Percentiles rank a stretch among this genome's conserved stretches.
Conservation (phyloP, 2,888 invertebrate species). For the Pseudococcus jackbeardsleyi region DNA sequence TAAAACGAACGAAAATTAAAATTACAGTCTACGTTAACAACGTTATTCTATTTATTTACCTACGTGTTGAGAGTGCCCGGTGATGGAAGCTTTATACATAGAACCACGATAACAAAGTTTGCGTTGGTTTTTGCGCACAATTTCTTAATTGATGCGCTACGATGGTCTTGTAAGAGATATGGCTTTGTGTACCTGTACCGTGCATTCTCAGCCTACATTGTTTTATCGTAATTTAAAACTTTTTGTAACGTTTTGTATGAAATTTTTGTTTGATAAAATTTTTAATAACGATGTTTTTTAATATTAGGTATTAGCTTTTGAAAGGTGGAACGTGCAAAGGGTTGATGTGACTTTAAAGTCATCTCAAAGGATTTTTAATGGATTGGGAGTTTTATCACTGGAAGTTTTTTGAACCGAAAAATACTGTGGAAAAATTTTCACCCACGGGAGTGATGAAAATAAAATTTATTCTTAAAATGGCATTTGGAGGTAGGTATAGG, state of each 20-base stretch:
- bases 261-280: too few species aligned
- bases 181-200: neutral
- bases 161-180: neutral
- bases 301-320: too few species aligned
- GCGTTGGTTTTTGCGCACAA: neutral
- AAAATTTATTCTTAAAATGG: too few species aligned
- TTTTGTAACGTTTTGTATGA: neutral
- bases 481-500: too few species aligned
- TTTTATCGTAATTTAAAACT: neutral
- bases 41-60: neutral
- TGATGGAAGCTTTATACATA: neutral
- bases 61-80: neutral
- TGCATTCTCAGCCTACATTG: neutral
- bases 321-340: too few species aligned
- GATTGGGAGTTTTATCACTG: too few species aligned
- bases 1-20: neutral
- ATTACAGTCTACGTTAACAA: neutral
- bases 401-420: too few species aligned
- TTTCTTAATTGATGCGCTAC: slow-evolving; percentile 7
- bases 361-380: too few species aligned
- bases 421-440: too few species aligned
- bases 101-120: neutral
- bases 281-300: too few species aligned
- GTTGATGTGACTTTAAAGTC: too few species aligned
- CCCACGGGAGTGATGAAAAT: too few species aligned